Evolutionary conservation across 2,113 vertebrate species (phyloP).

Genomic region (Eleginops maclovinus): DNA sequence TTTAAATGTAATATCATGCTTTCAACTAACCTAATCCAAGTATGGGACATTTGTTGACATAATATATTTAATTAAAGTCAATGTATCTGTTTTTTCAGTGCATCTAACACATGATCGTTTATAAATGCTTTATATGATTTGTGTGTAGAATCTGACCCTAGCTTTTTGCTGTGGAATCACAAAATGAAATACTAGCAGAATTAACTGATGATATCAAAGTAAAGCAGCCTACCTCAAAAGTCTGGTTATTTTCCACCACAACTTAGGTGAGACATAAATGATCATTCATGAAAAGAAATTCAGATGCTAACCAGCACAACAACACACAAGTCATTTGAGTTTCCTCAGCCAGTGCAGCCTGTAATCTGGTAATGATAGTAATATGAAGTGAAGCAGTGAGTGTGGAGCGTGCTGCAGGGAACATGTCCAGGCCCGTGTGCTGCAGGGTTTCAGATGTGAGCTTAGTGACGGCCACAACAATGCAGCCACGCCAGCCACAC

Average conservation of each 20-base stretch:
- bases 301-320: neutral
- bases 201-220: neutral
- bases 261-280: neutral
- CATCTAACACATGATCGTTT: neutral
- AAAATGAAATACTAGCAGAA: neutral
- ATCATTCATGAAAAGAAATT: too few species aligned
- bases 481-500: neutral
- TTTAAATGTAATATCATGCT: too few species aligned
- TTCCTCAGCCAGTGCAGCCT: neutral
- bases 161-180: neutral
- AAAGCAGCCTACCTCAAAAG: neutral
- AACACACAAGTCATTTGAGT: neutral
- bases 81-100: too few species aligned
- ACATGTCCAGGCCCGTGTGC: neutral
- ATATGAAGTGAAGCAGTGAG: too few species aligned
- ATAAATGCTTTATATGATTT: too few species aligned
- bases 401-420: too few species aligned
- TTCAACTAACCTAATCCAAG: too few species aligned
- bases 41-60: too few species aligned
- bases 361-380: slow-evolving; percentile 8
- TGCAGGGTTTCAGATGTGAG: slow-evolving; percentile 29
- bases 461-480: slow-evolving; percentile 32
- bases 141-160: neutral
- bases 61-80: too few species aligned
- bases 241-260: neutral